Evolutionary conservation across 2,113 vertebrate genomes (phyloP), one percentile per base, ranked within the genome.

Genomic region (Himantopus leucocephalus): DNA sequence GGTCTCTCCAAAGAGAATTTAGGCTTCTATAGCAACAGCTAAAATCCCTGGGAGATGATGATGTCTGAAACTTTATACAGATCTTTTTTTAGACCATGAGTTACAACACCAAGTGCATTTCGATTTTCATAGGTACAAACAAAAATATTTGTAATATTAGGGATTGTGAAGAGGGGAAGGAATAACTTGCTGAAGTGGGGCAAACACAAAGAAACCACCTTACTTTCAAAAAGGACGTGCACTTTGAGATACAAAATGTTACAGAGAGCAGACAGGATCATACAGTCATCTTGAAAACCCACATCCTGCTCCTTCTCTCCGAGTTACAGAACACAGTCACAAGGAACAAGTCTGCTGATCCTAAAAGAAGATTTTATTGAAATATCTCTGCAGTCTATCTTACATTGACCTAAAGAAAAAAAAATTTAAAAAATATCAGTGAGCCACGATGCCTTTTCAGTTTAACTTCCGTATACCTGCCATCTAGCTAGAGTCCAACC

Each of bases 1-100:
- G 96, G 80, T 95, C 84, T 95, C 80, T 92, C 66, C 68, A 73
- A 91, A 84, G 73, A 94, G 45, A 95, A 48, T 76, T 68, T 56
- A 90, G 89, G 95, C 92, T 97, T 92, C 96, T 97, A 96, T 97
- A 95, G 95, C 95, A 97, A 96, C 95, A 91, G 95, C 89, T 91
- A 53, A 94, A 89, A 92, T 64, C 89, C 66, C 92, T 91, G 55
- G 91, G 92, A 96, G 87, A 95, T 73, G 62, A 92, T 59, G 84
- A 94, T 91, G 94, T 14, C 80, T 88, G 92, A 83, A 91, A 92
- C 66, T 78, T 95, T 45, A 75, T 3, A 14, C 35, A 39, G 47
- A 35, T 78, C 84, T 81, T 75, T 94, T 95, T 97, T 97, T 97
- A 96, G 94, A 60, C 26, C 26, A 14, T 29, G 56, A 87, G 67